Percentiles rank a stretch among this genome's conserved stretches.
Evolutionary conservation across 2,113 vertebrate genomes (phyloP).

Genomic region (Arvicanthis niloticus): DNA sequence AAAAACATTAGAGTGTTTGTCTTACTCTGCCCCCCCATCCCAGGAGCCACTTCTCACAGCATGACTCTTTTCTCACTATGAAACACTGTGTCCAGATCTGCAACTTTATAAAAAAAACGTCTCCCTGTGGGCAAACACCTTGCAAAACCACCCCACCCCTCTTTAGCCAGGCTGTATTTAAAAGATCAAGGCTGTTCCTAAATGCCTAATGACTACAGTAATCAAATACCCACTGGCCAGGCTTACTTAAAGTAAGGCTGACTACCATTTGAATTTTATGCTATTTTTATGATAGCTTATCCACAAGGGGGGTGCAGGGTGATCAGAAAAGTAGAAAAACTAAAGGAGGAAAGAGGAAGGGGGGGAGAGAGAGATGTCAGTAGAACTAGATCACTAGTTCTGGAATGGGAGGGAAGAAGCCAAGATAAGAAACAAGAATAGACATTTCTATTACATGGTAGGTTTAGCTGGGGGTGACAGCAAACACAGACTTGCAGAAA

Average conservation of each 20-base stretch:
- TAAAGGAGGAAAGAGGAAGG: background rate
- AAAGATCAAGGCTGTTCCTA: constrained; percentile 60
- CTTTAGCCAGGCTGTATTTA: constrained; percentile 61
- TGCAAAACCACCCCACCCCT: background rate
- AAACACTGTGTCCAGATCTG: constrained; percentile 10
- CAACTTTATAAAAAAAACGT: constrained; percentile 28
- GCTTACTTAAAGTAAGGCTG: constrained; percentile 22
- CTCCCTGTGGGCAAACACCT: constrained; percentile 51
- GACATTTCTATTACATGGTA: background rate
- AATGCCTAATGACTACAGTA: constrained; percentile 52
- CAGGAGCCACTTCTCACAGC: background rate
- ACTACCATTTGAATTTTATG: constrained; percentile 40
- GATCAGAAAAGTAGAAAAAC: constrained; percentile 35
- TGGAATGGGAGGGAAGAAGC: background rate
- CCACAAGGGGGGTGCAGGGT: background rate
- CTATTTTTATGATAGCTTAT: constrained; percentile 34
- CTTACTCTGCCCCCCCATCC: background rate
- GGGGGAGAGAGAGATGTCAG: background rate
- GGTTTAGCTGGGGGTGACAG: background rate
- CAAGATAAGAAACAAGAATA: constrained; percentile 44
- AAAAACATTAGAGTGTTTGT: background rate
- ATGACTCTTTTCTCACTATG: constrained; percentile 21
- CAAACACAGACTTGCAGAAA: background rate
- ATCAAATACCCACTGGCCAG: constrained; percentile 49
- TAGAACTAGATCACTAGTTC: background rate